Base-by-base conservation (phyloP, 2,797 vertebrate species). In the Takifugu ocellatus region DNA sequence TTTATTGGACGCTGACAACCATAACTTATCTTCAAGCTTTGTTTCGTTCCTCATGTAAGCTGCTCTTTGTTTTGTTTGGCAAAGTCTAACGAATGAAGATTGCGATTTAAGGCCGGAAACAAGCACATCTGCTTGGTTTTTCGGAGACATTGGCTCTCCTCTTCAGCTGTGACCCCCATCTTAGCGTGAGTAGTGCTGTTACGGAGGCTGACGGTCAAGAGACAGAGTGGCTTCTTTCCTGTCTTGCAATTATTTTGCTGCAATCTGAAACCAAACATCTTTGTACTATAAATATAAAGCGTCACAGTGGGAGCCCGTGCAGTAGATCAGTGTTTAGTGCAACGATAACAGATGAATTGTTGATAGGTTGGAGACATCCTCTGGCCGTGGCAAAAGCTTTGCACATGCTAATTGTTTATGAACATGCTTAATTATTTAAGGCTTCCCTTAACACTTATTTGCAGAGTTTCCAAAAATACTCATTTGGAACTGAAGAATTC, bases 1-100 rank as follows among this genome's bases (percentile, higher is more conserved):
- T 83, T 84, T 83, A 72, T 74, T 66, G 74, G 75, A 85, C 66
- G 78, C 76, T 88, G 88, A 89, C 89, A 90, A 85, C 75, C 81
- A 75, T 84, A 79, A 84, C 82, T 82, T 75, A 81, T 84, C 77
- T 81, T 66, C 45, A 56, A 72, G 61, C 80, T 74, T 17, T 54
- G 47, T 25, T 65, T 65, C 68, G 46, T 47, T 51, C 47, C 45
- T 45, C 50, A 59, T 64, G 62, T 51, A 64, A 70, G 43, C 21
- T 59, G 55, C 61, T 49, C 68, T 50, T 26, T 21, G 61, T 62
- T 66, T 59, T 53, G 61, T 75, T 58, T 58, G 61, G 31, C 31
- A 33, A 33, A 10, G 51, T 59, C 55, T 65, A 57, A 77, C 81
- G 74, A 21, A 68, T 70, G 31, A 65, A 73, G 73, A 62, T 59